Conservation (phyloP, 2,888 invertebrate species). For the Thera obeliscata region DNA sequence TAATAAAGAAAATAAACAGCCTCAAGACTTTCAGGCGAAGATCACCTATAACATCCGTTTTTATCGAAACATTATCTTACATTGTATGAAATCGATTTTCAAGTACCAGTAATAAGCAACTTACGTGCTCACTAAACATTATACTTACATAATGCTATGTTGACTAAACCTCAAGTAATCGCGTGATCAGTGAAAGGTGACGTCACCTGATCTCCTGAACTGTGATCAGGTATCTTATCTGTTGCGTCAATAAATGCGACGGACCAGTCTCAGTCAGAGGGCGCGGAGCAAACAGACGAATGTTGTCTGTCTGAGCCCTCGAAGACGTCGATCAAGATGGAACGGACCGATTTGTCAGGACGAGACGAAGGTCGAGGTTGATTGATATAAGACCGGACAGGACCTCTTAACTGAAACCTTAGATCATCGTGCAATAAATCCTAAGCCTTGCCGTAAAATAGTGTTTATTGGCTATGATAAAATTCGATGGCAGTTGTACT, state of each 20-base stretch:
- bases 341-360: background rate
- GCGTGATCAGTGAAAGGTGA: background rate
- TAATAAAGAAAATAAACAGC: no score
- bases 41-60: no score
- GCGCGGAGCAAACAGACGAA: constrained; percentile 8
- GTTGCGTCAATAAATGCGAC: constrained; percentile 19
- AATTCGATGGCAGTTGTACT: no score
- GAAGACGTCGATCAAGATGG: background rate
- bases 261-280: background rate
- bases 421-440: background rate
- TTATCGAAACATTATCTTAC: no score
- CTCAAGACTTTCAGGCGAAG: no score
- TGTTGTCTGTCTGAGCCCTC: background rate
- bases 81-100: no score
- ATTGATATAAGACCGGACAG: background rate
- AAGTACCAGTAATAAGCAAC: no score
- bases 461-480: background rate
- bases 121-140: no score
- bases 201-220: background rate
- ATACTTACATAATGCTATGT: no score
- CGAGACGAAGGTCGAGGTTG: constrained; percentile 3
- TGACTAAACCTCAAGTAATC: background rate
- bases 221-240: background rate
- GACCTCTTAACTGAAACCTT: constrained; percentile 2
- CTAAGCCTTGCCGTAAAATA: background rate